Evolutionary conservation across 1,140 invertebrate species (phyloP), one percentile per base, ranked within the genome.

Genomic region (Plutomurus gul): DNA sequence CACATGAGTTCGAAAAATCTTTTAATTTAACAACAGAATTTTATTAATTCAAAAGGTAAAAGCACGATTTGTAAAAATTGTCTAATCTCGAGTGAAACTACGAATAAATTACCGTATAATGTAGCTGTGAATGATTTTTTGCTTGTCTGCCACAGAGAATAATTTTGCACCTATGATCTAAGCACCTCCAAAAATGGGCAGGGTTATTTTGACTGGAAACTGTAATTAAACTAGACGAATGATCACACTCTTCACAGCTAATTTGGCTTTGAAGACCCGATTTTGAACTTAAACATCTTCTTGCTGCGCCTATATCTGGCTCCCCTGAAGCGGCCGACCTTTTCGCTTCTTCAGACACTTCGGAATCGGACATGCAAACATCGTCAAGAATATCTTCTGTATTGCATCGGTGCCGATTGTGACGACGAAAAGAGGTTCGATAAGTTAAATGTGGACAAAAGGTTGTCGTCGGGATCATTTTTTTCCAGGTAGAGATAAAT

Each of bases 1-100:
- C 82, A 91, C 92, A 86, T 97, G 95, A 18, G 86, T 86, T n/a
- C 90, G 89, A 79, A 89, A 89, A 81, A 91, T 90, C 88, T 92
- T 85, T 11, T 88, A 88, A 36, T 74, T 16, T 70, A 13, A 65
- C 13, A 6, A 27, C 16, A 13, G 30, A 80, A 22, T n/a, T 22
- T 4, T 43, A 22, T 16, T 43, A 43, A 33, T 30, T 36, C 46
- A 13, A 27, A 1, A 33, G 20, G 11, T 39, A 72, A 22, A 27
- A 16, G 18, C 46, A 3, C 7, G 10, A 7, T 4, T 43, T 18
- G 18, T 4, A 70, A 22, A 18, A 36, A 3, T 60, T 76, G 51
- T 37, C 11, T 7, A 10, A 37, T 37, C 7, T 37, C 16, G 36
- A 37, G 25, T 60, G 36, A 37, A 65, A 16, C 60, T 39, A 65